Percentiles rank a stretch among this genome's conserved stretches.
Evolutionary conservation across 2,113 vertebrate genomes (phyloP).

Genomic region (Excalfactoria chinensis): DNA sequence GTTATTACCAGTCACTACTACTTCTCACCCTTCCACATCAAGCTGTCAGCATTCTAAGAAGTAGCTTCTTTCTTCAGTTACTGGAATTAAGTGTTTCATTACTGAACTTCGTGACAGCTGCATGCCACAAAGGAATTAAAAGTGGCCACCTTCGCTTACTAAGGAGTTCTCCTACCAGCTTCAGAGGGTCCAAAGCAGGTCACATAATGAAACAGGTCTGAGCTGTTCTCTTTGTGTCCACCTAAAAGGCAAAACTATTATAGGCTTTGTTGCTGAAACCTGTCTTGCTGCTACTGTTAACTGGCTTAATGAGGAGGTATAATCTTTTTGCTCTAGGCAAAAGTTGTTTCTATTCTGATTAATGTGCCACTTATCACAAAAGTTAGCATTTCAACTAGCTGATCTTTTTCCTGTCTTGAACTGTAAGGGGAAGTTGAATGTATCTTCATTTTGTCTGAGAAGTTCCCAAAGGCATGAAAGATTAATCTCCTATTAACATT

Average conservation of each 20-base stretch:
- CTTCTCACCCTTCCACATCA: not conserved
- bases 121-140: not conserved
- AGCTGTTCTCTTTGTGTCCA: not conserved
- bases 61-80: not conserved
- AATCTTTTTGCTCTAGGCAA: not conserved
- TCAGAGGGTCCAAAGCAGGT: not conserved
- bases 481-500: constrained; percentile 67
- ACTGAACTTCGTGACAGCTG: not conserved
- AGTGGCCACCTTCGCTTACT: not conserved
- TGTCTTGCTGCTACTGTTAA: not conserved
- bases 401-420: not conserved
- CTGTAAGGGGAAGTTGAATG: constrained; percentile 20
- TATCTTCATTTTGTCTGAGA: constrained; percentile 28
- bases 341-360: constrained; percentile 6
- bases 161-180: not conserved
- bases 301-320: not conserved
- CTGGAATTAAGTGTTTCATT: not conserved
- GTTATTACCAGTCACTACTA: not conserved
- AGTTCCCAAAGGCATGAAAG: constrained; percentile 42
- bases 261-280: not conserved
- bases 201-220: not conserved
- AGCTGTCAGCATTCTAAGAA: not conserved
- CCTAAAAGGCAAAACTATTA: not conserved
- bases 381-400: not conserved
- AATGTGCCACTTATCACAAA: not conserved